Percentiles rank a stretch among this genome's conserved stretches.
These are phyloP conservation scores for Oxystoma pomonae DNA, from an alignment of 2,888 invertebrate genomes.

Conservation along the genomic window DNA sequence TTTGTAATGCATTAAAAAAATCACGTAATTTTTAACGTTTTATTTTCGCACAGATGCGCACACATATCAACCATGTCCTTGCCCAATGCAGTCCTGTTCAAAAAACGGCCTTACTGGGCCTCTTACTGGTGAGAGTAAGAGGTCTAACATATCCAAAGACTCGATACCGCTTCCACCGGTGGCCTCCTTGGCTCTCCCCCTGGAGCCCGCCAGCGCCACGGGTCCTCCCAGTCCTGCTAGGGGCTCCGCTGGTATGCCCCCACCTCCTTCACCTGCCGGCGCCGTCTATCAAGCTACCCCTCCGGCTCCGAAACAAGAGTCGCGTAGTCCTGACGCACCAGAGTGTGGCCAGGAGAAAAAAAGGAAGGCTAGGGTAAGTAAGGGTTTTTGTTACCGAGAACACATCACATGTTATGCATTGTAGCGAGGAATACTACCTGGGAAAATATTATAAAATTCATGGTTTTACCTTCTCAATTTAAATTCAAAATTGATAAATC, in stretches of 20 bases:
- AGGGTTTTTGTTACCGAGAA: too few species aligned
- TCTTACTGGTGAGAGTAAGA: slow-evolving; percentile 94
- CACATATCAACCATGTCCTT: slow-evolving; percentile 73
- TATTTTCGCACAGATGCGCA: slow-evolving; percentile 25
- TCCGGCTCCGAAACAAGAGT: slow-evolving; percentile 34
- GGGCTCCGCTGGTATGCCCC: slow-evolving; percentile 63
- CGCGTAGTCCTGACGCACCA: slow-evolving; percentile 27
- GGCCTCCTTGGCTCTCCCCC: slow-evolving; percentile 47
- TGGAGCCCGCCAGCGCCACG: slow-evolving; percentile 50
- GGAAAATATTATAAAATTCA: too few species aligned
- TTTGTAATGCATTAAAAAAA: neutral
- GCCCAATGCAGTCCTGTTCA: slow-evolving; percentile 93
- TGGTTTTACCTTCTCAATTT: too few species aligned
- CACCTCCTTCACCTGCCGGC: slow-evolving; percentile 56
- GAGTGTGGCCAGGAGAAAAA: slow-evolving; percentile 41
- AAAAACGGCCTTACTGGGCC: slow-evolving; percentile 98
- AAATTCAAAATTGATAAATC: too few species aligned
- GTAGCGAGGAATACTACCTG: too few species aligned
- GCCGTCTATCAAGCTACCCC: slow-evolving; percentile 45
- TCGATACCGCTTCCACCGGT: slow-evolving; percentile 48
- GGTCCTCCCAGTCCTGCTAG: slow-evolving; percentile 67
- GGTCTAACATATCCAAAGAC: slow-evolving; percentile 48
- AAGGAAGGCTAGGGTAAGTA: slow-evolving; percentile 54
- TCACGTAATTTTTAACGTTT: neutral
- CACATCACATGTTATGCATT: too few species aligned